Base-by-base conservation (phyloP, 2,797 vertebrate genomes). In the Gila robusta region DNA sequence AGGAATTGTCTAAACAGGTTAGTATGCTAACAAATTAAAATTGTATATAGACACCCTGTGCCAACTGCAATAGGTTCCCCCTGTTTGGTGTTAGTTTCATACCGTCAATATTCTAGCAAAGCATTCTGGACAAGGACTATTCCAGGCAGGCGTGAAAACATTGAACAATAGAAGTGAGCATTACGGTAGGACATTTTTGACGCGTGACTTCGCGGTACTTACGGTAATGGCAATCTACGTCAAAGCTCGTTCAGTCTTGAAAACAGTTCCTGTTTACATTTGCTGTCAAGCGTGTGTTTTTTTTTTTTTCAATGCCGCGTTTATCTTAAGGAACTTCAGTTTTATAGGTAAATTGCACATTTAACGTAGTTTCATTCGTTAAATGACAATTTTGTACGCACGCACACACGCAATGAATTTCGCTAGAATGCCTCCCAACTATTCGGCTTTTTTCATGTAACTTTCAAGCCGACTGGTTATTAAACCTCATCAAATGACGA, bases 141-240 rank as follows among this genome's bases (percentile, higher is more conserved):
- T 12, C 3, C 7, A 26, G 72, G 26, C 49, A 41, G 1, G 47
- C 26, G 9, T 11, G 28, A 54, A 54, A 23, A 17, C 76, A 41
- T 52, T 10, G 3, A n/a, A 56, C 47, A 56, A 62, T n/a, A n/a
- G 23, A n/a, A 66, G 62, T 66, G 9, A 19, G 23, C n/a, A 62
- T 80, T 80, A 85, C 77, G 84, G 84, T 80, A 85, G 11, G 5
- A 19, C 21, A 19, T 64, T 72, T 44, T 4, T 0, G 21, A 39
- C 10, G 47, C 44, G 28, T 32, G 16, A 52, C 26, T 9, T 14
- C 26, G n/a, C 39, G n/a, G 26, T 44, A 2, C 8, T 87, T 85
- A 87, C 85, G 88, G 88, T 85, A 87, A 82, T 67, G 70, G 62
- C 66, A 39, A 26, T 87, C 93, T 92, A 93, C 93, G 93, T 91